phyloP scores from a whole-genome alignment of 2,113 vertebrate genomes.

The Otis tarda region DNA sequence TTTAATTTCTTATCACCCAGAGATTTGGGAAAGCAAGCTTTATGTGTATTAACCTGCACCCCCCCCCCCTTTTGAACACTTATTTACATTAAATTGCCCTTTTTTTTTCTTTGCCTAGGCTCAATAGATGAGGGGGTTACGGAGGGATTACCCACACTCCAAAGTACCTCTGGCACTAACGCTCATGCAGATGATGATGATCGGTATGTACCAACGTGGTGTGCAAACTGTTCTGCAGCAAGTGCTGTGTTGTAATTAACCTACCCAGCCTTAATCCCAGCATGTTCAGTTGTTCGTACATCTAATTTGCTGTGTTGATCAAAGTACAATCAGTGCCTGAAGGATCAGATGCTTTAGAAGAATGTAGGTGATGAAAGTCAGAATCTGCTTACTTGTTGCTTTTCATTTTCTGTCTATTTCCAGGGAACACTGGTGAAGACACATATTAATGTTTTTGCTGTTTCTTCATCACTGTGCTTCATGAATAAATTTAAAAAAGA shows the following conservation, averaged over 20 bases:
- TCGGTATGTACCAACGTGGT: slow-evolving; percentile 78
- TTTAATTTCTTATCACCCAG: neutral
- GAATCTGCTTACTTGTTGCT: neutral
- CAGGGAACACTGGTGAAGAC: neutral
- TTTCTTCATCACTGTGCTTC: neutral
- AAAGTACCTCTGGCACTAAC: slow-evolving; percentile 83
- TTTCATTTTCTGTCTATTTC: neutral
- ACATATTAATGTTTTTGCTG: neutral
- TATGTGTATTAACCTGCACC: neutral
- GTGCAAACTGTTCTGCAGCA: neutral
- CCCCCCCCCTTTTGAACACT: neutral
- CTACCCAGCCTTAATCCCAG: neutral
- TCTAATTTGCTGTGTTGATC: neutral
- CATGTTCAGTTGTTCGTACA: neutral
- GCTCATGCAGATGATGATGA: slow-evolving; percentile 90
- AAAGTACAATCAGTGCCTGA: slow-evolving; percentile 8
- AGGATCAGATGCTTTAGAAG: neutral
- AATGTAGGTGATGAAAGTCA: slow-evolving; percentile 20
- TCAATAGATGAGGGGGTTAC: slow-evolving; percentile 94
- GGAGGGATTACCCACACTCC: slow-evolving; percentile 89
- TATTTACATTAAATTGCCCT: slow-evolving; percentile 7
- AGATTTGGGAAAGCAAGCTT: neutral
- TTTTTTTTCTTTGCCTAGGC: slow-evolving; percentile 72
- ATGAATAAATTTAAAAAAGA: neutral
- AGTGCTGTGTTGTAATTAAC: neutral